phyloP scores from a whole-genome alignment of 2,888 invertebrate genomes.

The Nomada ferruginata region DNA sequence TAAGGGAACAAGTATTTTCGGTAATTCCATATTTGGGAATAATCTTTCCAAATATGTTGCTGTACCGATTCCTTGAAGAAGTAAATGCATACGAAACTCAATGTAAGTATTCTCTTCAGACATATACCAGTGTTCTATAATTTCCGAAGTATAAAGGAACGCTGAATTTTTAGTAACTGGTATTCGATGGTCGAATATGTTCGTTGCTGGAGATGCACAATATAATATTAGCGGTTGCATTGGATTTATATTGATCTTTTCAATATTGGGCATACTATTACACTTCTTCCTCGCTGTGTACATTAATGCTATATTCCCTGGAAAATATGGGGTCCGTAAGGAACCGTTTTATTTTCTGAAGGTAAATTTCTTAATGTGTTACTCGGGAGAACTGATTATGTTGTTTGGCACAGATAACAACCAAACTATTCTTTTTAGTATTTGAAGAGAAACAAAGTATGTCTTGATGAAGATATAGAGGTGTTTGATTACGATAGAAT shows the following conservation, averaged over 20 bases:
- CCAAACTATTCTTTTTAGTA: constrained; percentile 60
- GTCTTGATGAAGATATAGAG: constrained; percentile 70
- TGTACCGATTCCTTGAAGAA: constrained; percentile 77
- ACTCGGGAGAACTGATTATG: not conserved
- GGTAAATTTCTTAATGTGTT: constrained; percentile 63
- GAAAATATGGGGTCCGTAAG: constrained; percentile 92
- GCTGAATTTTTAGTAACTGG: constrained; percentile 81
- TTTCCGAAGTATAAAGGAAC: not conserved
- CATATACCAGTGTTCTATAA: not conserved
- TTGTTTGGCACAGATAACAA: not conserved
- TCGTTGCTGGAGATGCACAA: constrained; percentile 74
- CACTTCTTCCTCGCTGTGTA: constrained; percentile 93
- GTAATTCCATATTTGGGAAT: constrained; percentile 76
- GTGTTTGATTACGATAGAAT: constrained; percentile 72
- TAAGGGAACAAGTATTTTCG: constrained; percentile 57
- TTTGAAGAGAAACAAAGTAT: constrained; percentile 77
- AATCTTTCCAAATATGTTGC: constrained; percentile 78
- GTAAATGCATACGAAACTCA: constrained; percentile 78
- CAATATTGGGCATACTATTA: constrained; percentile 89
- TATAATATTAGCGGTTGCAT: constrained; percentile 81
- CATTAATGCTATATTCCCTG: constrained; percentile 94
- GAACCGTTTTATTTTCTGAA: constrained; percentile 90
- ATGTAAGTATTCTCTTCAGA: constrained; percentile 70
- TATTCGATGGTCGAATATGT: constrained; percentile 84
- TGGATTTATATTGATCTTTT: constrained; percentile 89